Base-by-base conservation (phyloP, 1,140 invertebrate genomes). In the Halesus radiatus region DNA sequence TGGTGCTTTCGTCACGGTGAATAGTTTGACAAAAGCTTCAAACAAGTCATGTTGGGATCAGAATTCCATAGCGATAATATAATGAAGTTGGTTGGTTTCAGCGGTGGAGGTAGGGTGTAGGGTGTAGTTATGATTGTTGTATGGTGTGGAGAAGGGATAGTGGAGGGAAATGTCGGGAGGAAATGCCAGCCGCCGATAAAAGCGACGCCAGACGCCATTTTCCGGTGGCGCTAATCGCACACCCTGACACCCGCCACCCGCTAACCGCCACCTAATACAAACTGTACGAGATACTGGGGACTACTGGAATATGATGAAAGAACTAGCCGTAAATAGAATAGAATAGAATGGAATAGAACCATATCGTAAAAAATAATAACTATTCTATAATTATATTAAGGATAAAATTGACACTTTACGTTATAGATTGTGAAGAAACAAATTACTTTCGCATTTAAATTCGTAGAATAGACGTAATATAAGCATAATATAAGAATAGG, bases 111-210 rank as follows among this genome's bases (percentile, higher is more conserved):
- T 3, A 26, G 5, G 20, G 13, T 22, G n/a, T 23, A 20, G 58
- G 58, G 58, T 18, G 54, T 56, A 18, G 54, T 56, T 56, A 22
- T 8, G 20, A 8, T 18, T n/a, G 54, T 56, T n/a, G 54, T 22
- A 56, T 18, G 4, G 54, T 18, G 45, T 50, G 22, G 50, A 26
- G 16, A 15, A 53, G 50, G 18, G 18, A 15, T 45, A 45, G 37
- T 37, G 37, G 20, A 13, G 22, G 68, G 68, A 72, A 72, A 72
- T 72, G 68, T 52, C 68, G 68, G 52, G 68, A 52, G 68, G 68
- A 72, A 72, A 72, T 52, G 68, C 68, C 68, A 72, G 68, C 68
- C 68, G 13, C 45, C 45, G 68, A 72, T 72, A 72, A 72, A 66
- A 23, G 68, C 68, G 68, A 72, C 50, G 68, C 45, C 26, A 72